Evolutionary conservation across 2,797 vertebrate species (phyloP), one percentile per base, ranked within the genome.

Genomic region (Rhyacichthys aspro): DNA sequence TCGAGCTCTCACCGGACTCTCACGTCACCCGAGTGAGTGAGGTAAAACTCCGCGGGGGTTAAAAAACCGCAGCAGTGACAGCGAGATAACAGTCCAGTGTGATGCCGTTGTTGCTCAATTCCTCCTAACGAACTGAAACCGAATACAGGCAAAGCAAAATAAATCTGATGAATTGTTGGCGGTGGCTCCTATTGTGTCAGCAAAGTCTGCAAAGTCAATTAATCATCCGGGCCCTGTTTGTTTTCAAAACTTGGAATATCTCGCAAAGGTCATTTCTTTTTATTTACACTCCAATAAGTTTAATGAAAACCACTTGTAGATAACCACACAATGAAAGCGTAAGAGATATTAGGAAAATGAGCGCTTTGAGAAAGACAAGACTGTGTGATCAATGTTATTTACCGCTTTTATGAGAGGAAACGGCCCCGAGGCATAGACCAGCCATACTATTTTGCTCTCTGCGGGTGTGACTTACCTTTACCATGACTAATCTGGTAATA

Each of bases 1-100:
- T 90, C 84, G 39, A n/a, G 68, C 68, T 74, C 77, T 78, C 80
- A 87, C 72, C 77, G 78, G 81, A 88, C 71, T 63, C 70, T 82
- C 47, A 49, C 69, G 61, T 90, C 85, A 85, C 67, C 64, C 70
- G 53, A 56, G 48, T 84, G 67, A 38, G 34, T 1, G 8, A 43
- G 41, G 39, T 44, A 64, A 70, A 71, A 53, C 58, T 53, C 3
- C 16, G 32, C 63, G 55, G 59, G 67, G 41, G 23, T n/a, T 19
- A 45, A 28, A 28, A 65, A 72, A 70, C 57, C 9, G 8, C 11
- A 9, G 46, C 11, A 11, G 56, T 11, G 55, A 57, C 39, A 33
- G 42, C 8, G 38, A 67, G n/a, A 6, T 11, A 42, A 33, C 39
- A n/a, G 43, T 50, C 52, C 14, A 12, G 10, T 11, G 18, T 43